A percentile compares a stretch with the other conserved stretches of the same genome.
phyloP scores from a whole-genome alignment of 2,113 vertebrate genomes.

The Forbesichthys agassizii region DNA sequence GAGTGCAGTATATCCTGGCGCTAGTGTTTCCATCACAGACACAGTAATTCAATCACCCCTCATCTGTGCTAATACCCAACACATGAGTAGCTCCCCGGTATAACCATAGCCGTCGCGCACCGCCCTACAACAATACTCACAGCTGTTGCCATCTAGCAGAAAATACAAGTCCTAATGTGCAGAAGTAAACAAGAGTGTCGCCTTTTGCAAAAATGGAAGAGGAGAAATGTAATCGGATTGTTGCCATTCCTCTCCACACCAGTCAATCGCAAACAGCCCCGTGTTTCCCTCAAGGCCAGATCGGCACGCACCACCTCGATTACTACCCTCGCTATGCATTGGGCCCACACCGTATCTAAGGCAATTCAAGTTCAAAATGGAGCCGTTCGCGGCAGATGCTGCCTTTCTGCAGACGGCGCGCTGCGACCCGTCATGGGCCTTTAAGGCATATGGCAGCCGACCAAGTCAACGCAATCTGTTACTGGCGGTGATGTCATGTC shows the following conservation, averaged over 20 bases:
- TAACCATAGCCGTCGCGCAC: constrained; percentile 61
- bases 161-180: background rate
- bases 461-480: constrained; percentile 34
- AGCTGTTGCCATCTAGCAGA: constrained; percentile 47
- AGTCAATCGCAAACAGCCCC: no score
- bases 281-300: no score
- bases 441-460: constrained; percentile 27
- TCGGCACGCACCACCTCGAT: background rate
- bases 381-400: background rate
- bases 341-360: constrained; percentile 2
- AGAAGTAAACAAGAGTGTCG: background rate
- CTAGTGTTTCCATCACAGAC: constrained; percentile 57
- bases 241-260: background rate
- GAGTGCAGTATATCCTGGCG: constrained; percentile 30
- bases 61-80: constrained; percentile 51
- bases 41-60: constrained; percentile 54
- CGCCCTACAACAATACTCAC: constrained; percentile 53
- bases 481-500: constrained; percentile 38
- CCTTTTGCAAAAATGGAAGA: no score
- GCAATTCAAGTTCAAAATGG: no score
- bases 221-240: constrained; percentile 10
- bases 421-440: constrained; percentile 22
- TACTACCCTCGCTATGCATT: background rate
- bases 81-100: constrained; percentile 38
- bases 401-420: background rate